phyloP scores from a whole-genome alignment of 2,888 invertebrate genomes.

The Diplazon laetatorius region DNA sequence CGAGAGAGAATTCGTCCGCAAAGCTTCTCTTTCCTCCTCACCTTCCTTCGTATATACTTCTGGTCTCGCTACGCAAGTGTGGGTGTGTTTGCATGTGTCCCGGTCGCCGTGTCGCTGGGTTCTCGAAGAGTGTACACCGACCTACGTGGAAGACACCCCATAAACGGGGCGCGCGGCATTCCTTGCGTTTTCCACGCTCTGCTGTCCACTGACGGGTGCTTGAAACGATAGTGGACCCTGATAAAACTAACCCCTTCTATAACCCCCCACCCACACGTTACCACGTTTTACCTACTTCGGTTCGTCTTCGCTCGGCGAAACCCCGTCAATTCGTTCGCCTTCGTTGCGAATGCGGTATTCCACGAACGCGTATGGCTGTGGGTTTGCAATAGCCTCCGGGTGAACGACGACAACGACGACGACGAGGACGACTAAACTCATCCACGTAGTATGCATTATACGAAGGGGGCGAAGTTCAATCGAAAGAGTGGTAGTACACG shows the following conservation, averaged over 20 bases:
- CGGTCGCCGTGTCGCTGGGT: slow-evolving; percentile 46
- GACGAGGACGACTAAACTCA: not conserved
- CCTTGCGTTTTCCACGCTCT: slow-evolving; percentile 74
- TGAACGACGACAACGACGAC: not conserved
- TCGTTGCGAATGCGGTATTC: slow-evolving; percentile 19
- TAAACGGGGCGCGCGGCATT: slow-evolving; percentile 69
- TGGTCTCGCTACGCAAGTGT: too few relatives aligned
- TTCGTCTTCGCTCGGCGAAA: slow-evolving; percentile 28
- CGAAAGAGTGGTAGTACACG: not conserved
- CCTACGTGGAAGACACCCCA: slow-evolving; percentile 49
- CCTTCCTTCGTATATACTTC: slow-evolving; percentile 62
- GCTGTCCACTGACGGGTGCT: slow-evolving; percentile 70
- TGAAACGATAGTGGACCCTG: slow-evolving; percentile 68
- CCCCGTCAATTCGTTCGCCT: slow-evolving; percentile 47
- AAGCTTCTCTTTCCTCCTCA: slow-evolving; percentile 33
- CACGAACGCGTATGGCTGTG: slow-evolving; percentile 15
- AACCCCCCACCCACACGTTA: slow-evolving; percentile 52
- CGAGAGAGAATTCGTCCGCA: slow-evolving; percentile 74
- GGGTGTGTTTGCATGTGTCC: too few relatives aligned
- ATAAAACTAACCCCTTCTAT: slow-evolving; percentile 73
- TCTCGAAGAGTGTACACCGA: slow-evolving; percentile 41
- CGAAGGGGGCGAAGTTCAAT: not conserved
- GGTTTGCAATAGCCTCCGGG: not conserved
- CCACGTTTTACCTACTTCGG: slow-evolving; percentile 57
- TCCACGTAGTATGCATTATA: slow-evolving; percentile 6